Evolutionary conservation across 2,797 vertebrate genomes (phyloP).

Genomic region (Enteromius thamalakanensis): DNA sequence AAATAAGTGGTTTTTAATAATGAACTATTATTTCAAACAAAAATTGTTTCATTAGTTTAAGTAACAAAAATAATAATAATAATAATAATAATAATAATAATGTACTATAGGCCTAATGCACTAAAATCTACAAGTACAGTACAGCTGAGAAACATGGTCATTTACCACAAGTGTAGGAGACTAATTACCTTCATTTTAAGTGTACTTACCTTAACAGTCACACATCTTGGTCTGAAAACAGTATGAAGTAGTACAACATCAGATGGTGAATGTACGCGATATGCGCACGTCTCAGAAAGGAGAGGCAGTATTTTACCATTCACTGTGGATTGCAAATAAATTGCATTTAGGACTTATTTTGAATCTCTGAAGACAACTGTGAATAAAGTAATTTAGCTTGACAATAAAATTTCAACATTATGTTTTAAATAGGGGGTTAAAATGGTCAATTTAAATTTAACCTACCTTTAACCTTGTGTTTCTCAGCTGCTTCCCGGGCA

Average conservation of each 20-base stretch:
- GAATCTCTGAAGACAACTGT: not conserved
- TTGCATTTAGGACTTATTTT: not conserved
- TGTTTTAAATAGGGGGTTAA: not conserved
- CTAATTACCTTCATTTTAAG: not conserved
- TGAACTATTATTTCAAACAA: not conserved
- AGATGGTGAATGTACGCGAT: slow-evolving; percentile 53
- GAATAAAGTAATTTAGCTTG: too few relatives aligned
- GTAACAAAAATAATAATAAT: too few relatives aligned
- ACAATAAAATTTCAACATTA: too few relatives aligned
- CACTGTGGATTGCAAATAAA: slow-evolving; percentile 60
- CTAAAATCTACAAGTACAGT: not conserved
- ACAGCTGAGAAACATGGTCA: not conserved
- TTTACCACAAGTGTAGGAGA: not conserved
- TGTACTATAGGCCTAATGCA: not conserved
- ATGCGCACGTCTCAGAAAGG: slow-evolving; percentile 70
- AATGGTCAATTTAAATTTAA: not conserved
- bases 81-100: too few relatives aligned
- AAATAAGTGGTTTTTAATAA: not conserved
- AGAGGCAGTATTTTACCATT: slow-evolving; percentile 66
- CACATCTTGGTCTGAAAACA: slow-evolving; percentile 47
- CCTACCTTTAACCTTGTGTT: slow-evolving; percentile 66
- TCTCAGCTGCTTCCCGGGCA: slow-evolving; percentile 42
- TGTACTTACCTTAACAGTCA: not conserved
- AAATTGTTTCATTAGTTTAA: too few relatives aligned
- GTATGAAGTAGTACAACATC: slow-evolving; percentile 64